Conservation (phyloP, 2,797 vertebrate genomes). For the Tiaroga cobitis region DNA sequence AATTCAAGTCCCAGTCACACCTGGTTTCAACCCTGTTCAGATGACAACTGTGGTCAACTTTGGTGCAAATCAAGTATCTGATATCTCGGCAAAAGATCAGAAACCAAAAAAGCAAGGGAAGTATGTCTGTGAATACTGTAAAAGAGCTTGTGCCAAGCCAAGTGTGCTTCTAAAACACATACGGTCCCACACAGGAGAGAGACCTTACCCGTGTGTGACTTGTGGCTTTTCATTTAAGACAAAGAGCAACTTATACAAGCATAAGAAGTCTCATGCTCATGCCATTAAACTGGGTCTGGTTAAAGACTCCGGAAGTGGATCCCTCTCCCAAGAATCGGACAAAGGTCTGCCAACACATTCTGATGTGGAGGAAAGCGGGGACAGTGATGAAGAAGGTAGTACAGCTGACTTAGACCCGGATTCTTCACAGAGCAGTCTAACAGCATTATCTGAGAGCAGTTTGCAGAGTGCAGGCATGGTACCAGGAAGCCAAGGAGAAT, state of each 20-base stretch:
- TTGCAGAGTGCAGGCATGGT: slow-evolving; percentile 74
- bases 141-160: slow-evolving; percentile 94
- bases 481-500: slow-evolving; percentile 75
- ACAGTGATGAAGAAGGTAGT: slow-evolving; percentile 93
- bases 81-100: slow-evolving; percentile 88
- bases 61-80: slow-evolving; percentile 86
- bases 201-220: slow-evolving; percentile 95
- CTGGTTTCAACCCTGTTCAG: slow-evolving; percentile 86
- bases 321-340: slow-evolving; percentile 92
- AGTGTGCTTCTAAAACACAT: slow-evolving; percentile 98
- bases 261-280: slow-evolving; percentile 98
- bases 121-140: slow-evolving; percentile 96
- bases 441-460: slow-evolving; percentile 79
- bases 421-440: slow-evolving; percentile 79
- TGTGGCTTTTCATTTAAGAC: slow-evolving; percentile 99
- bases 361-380: slow-evolving; percentile 91
- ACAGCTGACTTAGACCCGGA: slow-evolving; percentile 85
- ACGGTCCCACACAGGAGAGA: slow-evolving; percentile 96
- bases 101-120: slow-evolving; percentile 97
- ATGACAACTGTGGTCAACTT: slow-evolving; percentile 87
- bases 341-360: slow-evolving; percentile 90
- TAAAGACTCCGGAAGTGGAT: slow-evolving; percentile 86
- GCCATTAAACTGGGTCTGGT: slow-evolving; percentile 95
- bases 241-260: slow-evolving; percentile 99
- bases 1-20: slow-evolving; percentile 86